Conservation (phyloP, 2,797 vertebrate species). For the Premnoplex brunnescens region DNA sequence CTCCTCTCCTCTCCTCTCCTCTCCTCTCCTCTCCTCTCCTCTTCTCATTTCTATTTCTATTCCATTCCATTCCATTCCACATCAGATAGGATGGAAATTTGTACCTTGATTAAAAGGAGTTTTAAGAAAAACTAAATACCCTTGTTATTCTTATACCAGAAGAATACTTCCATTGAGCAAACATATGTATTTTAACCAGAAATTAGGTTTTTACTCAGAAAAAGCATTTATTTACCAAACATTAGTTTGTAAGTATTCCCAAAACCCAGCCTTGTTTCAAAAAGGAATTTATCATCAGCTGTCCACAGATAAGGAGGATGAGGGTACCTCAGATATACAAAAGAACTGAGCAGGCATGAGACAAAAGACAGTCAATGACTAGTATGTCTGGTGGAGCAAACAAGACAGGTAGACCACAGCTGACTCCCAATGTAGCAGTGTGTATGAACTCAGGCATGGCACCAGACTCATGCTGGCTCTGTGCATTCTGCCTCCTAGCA, state of each 20-base stretch:
- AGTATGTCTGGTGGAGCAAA: background rate
- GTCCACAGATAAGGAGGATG: background rate
- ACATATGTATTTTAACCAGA: background rate
- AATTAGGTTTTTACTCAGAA: background rate
- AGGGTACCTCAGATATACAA: background rate
- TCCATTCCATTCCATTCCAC: background rate
- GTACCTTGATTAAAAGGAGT: background rate
- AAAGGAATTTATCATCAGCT: background rate
- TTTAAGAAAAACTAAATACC: background rate
- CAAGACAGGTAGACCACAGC: background rate
- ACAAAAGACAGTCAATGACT: background rate
- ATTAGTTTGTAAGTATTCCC: background rate
- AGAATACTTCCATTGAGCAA: background rate
- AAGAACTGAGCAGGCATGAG: background rate
- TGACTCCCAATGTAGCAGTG: background rate
- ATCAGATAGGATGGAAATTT: background rate
- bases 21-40: too few relatives aligned
- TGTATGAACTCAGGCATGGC: fast-evolving
- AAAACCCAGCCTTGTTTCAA: background rate
- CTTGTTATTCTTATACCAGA: background rate
- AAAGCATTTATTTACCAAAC: background rate
- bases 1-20: too few relatives aligned
- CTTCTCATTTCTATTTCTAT: too few relatives aligned
- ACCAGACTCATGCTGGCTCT: background rate
- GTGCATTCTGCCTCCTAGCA: background rate